These are phyloP conservation scores for Rattus rattus DNA, from an alignment of 2,113 vertebrate species.

Conservation along the genomic window DNA sequence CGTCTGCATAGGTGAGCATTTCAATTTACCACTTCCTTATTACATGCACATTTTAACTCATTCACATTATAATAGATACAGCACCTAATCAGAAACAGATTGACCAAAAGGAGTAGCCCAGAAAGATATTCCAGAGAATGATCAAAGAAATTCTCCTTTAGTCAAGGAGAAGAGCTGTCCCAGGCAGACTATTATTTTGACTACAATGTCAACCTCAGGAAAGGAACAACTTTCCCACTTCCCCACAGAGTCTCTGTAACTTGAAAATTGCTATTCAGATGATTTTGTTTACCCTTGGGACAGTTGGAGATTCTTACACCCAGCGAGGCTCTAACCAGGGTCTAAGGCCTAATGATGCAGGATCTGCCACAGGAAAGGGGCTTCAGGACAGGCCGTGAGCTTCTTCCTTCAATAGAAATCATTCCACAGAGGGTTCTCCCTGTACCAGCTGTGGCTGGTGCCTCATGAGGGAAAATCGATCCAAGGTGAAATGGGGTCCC, in stretches of 20 bases:
- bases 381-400: not conserved
- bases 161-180: not conserved
- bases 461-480: too few species aligned
- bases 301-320: not conserved
- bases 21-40: not conserved
- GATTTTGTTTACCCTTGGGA: not conserved
- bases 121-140: not conserved
- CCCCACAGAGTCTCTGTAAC: not conserved
- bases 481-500: not conserved
- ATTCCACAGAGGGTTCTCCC: not conserved
- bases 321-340: not conserved
- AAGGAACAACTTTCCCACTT: not conserved
- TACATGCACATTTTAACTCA: not conserved
- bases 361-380: not conserved
- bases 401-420: not conserved
- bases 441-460: not conserved
- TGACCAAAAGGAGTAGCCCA: slow-evolving; percentile 19
- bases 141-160: not conserved
- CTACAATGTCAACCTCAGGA: not conserved
- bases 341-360: not conserved
- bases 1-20: not conserved
- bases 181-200: not conserved
- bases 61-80: not conserved
- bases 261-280: not conserved
- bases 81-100: not conserved